These are phyloP conservation scores for Phrynocephalus forsythii DNA, from an alignment of 2,797 vertebrate genomes.

Conservation along the genomic window DNA sequence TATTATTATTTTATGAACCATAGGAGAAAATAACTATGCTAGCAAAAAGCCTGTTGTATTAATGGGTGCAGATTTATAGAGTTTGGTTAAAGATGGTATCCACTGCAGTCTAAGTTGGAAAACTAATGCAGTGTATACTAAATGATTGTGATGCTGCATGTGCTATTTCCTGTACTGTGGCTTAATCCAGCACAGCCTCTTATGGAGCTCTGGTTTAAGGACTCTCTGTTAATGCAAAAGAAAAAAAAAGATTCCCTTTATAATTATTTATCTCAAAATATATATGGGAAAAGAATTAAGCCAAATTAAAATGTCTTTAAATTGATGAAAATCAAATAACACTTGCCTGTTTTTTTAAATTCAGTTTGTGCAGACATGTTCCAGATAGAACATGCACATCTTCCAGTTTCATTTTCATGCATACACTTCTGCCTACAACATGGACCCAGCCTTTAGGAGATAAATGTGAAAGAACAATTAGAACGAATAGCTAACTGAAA, in stretches of 20 bases:
- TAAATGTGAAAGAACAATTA: slow-evolving; percentile 1
- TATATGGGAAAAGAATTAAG: background rate
- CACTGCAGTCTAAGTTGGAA: too few relatives aligned
- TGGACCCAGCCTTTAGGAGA: slow-evolving; percentile 3
- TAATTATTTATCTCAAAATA: background rate
- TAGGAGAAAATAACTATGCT: background rate
- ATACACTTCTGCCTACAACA: background rate
- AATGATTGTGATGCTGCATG: too few relatives aligned
- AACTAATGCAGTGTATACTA: too few relatives aligned
- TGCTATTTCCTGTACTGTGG: too few relatives aligned
- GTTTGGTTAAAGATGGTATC: too few relatives aligned
- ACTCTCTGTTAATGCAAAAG: background rate
- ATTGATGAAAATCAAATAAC: background rate
- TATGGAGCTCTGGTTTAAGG: background rate
- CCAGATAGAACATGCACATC: background rate
- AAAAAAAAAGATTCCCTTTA: background rate
- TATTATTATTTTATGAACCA: background rate
- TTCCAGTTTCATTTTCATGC: background rate
- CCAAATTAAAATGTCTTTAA: background rate
- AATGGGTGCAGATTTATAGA: too few relatives aligned
- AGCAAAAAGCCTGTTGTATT: too few relatives aligned
- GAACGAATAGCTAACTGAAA: slow-evolving; percentile 41
- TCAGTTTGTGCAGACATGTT: background rate
- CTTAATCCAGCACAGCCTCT: too few relatives aligned
- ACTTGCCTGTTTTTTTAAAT: background rate